phyloP scores from a whole-genome alignment of 2,888 invertebrate species.

The Halictus ligatus region DNA sequence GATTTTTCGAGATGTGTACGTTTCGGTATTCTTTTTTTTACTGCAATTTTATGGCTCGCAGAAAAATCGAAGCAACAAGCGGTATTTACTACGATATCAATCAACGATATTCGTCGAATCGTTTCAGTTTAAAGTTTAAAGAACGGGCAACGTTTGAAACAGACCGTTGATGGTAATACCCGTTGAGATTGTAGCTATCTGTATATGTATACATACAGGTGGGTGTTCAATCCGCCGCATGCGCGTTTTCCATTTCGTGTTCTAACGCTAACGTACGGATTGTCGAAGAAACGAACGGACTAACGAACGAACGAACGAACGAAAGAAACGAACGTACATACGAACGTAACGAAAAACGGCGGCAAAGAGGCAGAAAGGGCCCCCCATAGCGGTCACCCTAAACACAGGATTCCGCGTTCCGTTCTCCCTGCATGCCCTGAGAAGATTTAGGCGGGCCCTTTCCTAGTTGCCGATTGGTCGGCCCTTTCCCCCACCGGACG shows the following conservation, averaged over 20 bases:
- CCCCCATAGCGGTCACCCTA: constrained; percentile 63
- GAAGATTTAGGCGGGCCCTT: constrained; percentile 76
- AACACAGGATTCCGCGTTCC: constrained; percentile 60
- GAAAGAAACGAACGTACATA: neutral
- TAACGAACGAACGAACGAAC: neutral
- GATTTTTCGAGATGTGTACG: neutral
- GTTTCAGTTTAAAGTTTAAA: neutral
- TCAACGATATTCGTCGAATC: neutral
- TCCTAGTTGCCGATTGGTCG: constrained; percentile 69
- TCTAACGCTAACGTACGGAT: neutral
- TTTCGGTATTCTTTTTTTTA: neutral
- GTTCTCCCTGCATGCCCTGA: constrained; percentile 50
- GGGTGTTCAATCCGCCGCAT: neutral
- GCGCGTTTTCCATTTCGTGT: neutral
- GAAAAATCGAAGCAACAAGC: neutral
- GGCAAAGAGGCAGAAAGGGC: constrained; percentile 57
- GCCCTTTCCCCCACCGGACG: constrained; percentile 66
- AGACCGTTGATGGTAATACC: neutral
- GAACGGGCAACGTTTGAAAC: neutral
- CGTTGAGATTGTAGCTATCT: neutral
- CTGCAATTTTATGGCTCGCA: neutral
- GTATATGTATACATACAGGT: neutral
- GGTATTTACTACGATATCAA: neutral
- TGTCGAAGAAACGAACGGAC: too few relatives aligned
- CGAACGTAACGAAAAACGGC: constrained; percentile 42